Base-by-base conservation (phyloP, 2,797 vertebrate genomes). In the Melanotaenia maccullochi region DNA sequence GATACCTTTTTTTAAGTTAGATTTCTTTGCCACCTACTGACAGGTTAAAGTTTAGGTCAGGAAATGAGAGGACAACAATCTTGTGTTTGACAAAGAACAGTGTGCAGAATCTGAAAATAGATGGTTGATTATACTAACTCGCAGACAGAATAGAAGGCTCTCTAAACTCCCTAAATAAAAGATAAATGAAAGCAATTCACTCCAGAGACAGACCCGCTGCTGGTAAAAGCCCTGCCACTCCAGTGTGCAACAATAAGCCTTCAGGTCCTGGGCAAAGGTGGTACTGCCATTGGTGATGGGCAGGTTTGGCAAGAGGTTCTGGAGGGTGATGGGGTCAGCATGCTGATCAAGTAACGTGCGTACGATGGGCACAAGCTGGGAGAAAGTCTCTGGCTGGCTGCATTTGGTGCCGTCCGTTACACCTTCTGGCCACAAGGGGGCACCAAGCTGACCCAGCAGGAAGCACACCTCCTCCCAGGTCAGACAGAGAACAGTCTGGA, bases 191-290 rank as follows among this genome's bases (percentile, higher is more conserved):
- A 57, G 69, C 1, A 71, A 49, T 76, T 58, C 24, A 68, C 35
- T n/a, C 42, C 20, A 44, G 63, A 55, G 42, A 68, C 94, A 73
- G 68, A 99, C 98, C 32, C 97, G 92, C 73, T 96, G 95, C 78
- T 96, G 96, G 22, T 96, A 97, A 92, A 99, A 99, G 12, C 90
- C 82, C 64, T 94, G 94, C 98, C 98, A 99, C 90, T 99, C 98
- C 0, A 83, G 64, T 0, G 94, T 96, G 81, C 73, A 85, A 81
- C 96, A 97, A 87, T 97, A 99, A 40, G 81, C 85, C 91, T 96
- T 96, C 82, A 99, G 96, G 83, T 99, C 98, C 87, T 98, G 95
- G 0, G 96, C 96, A 61, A 98, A 98, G 20, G 96, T 99, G 83
- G 96, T 92, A 87, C 97, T 98, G 90, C 98, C 97, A 0, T 99